These are phyloP conservation scores for Eurytoma adleriae DNA, from an alignment of 2,888 invertebrate species.

Conservation along the genomic window DNA sequence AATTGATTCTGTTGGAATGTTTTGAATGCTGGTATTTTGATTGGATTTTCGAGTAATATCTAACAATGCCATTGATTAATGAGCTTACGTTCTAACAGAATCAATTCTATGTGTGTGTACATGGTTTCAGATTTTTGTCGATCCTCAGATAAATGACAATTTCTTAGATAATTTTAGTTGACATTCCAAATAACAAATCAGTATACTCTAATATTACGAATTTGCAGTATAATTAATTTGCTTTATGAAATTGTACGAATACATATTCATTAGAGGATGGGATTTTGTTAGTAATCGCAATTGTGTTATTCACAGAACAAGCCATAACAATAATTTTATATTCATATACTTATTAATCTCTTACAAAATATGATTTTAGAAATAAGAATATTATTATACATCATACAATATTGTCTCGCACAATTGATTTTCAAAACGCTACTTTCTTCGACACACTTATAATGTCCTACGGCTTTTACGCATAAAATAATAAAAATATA, in stretches of 20 bases:
- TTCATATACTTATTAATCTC: not conserved
- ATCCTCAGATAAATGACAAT: too few relatives aligned
- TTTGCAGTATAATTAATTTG: slow-evolving; percentile 4
- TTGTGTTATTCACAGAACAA: slow-evolving; percentile 38
- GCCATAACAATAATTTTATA: slow-evolving; percentile 15
- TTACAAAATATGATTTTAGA: slow-evolving; percentile 20
- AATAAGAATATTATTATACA: not conserved
- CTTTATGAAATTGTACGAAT: slow-evolving; percentile 7
- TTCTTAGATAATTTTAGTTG: too few relatives aligned
- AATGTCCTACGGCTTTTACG: not conserved
- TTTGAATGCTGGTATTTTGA: too few relatives aligned
- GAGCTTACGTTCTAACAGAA: too few relatives aligned
- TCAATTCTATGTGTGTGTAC: too few relatives aligned
- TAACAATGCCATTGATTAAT: too few relatives aligned
- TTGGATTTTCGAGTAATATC: too few relatives aligned
- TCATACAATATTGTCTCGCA: slow-evolving; percentile 12
- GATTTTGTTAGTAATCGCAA: slow-evolving; percentile 9
- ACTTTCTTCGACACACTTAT: not conserved
- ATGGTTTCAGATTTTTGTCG: too few relatives aligned
- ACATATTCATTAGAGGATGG: slow-evolving; percentile 1
- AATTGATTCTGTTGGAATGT: too few relatives aligned
- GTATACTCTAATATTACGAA: too few relatives aligned
- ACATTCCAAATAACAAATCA: too few relatives aligned
- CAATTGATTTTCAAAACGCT: not conserved
- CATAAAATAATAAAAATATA: not conserved